Base-by-base conservation (phyloP, 1,140 invertebrate genomes). In the Papilio helenus region DNA sequence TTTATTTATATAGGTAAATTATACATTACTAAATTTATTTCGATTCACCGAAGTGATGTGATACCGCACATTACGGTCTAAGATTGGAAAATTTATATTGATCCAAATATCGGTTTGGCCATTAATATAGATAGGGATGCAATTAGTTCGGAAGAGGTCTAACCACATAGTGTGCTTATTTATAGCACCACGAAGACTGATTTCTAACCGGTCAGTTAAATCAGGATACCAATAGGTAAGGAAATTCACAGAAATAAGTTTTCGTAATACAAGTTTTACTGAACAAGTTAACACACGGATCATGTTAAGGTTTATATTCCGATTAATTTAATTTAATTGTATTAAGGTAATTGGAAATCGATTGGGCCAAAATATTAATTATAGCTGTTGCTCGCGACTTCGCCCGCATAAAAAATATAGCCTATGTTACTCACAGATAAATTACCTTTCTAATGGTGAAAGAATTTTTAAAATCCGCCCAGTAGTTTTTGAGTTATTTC, bases 101-200 rank as follows among this genome's bases (percentile, higher is more conserved):
- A 93, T 92, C 88, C 89, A 85, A 79, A 80, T 79, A 79, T 83
- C 81, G 86, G 88, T 88, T 86, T 88, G 82, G 87, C 91, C 89
- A 94, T 93, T 89, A 92, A 92, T 94, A 92, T 83, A 73, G 88
- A 84, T 89, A 91, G 89, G 86, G 86, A 86, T 87, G 91, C 92
- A 92, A 94, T 94, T 94, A 94, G 90, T 93, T 92, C 86, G 81
- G 85, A 42, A 85, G 86, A 87, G 87, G 80, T 81, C 71, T 74
- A 73, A 84, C 86, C 84, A 79, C 85, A 85, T 83, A 79, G 86
- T 84, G 90, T 90, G 92, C 92, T 92, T 94, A 93, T 94, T 91
- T 84, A 89, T 90, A 87, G 81, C 82, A 85, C 82, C 84, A 80
- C 85, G 83, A 84, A 88, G 84, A 90, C 86, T 84, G 88, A 89